Evolutionary conservation across 1,140 invertebrate species (phyloP).

Genomic region (Atopsyche davidsoni): DNA sequence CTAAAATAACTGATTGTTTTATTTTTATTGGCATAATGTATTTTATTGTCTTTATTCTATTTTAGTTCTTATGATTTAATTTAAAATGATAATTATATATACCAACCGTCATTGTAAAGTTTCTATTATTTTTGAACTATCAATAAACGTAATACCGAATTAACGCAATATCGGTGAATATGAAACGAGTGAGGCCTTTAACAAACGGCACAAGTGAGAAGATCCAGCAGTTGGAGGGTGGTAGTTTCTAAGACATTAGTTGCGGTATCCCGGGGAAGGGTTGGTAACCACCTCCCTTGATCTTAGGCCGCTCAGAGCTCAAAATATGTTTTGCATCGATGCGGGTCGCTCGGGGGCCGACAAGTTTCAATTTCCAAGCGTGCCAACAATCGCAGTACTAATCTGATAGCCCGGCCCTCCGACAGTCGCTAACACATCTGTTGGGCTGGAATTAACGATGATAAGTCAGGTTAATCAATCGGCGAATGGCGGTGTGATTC

Average conservation of each 20-base stretch:
- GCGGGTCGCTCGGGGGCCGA: conserved; percentile 2
- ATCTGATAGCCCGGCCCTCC: conserved; percentile 14
- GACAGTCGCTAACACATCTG: conserved; percentile 13
- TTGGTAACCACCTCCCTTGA: conserved; percentile 5
- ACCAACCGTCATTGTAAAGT: no score
- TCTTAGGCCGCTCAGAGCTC: conserved; percentile 1
- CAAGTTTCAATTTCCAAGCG: conserved; percentile 11
- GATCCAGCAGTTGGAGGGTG: conserved; percentile 5
- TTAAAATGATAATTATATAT: no score
- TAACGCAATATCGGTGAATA: no score
- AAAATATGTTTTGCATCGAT: conserved; percentile 17
- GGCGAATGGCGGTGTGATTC: conserved; percentile 1
- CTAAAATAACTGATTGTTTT: no score
- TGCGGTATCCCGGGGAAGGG: conserved; percentile 11
- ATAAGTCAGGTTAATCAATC: conserved; percentile 27
- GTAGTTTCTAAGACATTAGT: conserved; percentile 24
- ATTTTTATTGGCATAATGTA: no score
- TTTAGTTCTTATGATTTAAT: no score
- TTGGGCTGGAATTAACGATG: conserved; percentile 16
- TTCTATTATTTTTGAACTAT: no score
- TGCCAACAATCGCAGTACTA: conserved; percentile 15
- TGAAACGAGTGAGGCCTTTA: no score
- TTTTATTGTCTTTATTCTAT: no score
- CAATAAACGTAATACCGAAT: no score
- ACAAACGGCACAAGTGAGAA: no score